Percentiles rank a stretch among this genome's conserved stretches.
These are phyloP conservation scores for Chiridota heheva DNA, from an alignment of 35 echinoderm and acorn worm species.

Conservation along the genomic window DNA sequence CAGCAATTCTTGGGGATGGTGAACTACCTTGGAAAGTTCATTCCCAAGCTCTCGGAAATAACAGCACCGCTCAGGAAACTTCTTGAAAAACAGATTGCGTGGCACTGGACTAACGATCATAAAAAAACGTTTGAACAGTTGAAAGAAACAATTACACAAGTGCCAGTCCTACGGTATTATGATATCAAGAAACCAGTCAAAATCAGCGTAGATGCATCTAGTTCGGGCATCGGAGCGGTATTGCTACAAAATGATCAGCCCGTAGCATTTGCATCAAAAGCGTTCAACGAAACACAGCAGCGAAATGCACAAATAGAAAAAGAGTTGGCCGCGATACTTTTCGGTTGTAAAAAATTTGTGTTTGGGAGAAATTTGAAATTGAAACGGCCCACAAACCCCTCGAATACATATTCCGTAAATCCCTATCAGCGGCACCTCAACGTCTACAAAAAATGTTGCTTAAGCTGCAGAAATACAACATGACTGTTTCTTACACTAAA, in stretches of 20 bases:
- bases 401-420: slow-evolving; percentile 45
- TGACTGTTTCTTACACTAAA: slow-evolving; percentile 12
- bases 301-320: slow-evolving; percentile 74
- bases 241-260: slow-evolving; percentile 27
- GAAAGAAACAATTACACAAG: slow-evolving; percentile 13
- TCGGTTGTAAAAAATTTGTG: slow-evolving; percentile 64
- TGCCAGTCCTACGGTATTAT: slow-evolving; percentile 41
- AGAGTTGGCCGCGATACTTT: slow-evolving; percentile 55
- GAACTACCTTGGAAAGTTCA: slow-evolving; percentile 54
- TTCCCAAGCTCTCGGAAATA: slow-evolving; percentile 31
- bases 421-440: slow-evolving; percentile 32
- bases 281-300: slow-evolving; percentile 40
- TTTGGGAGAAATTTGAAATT: slow-evolving; percentile 25
- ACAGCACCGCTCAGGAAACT: slow-evolving; percentile 47
- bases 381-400: slow-evolving; percentile 60
- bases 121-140: background rate
- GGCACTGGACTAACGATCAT: slow-evolving; percentile 47
- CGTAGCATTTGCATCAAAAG: slow-evolving; percentile 62
- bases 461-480: slow-evolving; percentile 42
- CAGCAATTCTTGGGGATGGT: slow-evolving; percentile 59
- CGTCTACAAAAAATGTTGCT: slow-evolving; percentile 67
- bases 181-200: slow-evolving; percentile 28
- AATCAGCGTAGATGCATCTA: slow-evolving; percentile 50
- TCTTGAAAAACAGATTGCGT: slow-evolving; percentile 26
- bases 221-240: slow-evolving; percentile 18